phyloP scores from a whole-genome alignment of 2,888 invertebrate genomes.

The Orthonychiurus folsomi region DNA sequence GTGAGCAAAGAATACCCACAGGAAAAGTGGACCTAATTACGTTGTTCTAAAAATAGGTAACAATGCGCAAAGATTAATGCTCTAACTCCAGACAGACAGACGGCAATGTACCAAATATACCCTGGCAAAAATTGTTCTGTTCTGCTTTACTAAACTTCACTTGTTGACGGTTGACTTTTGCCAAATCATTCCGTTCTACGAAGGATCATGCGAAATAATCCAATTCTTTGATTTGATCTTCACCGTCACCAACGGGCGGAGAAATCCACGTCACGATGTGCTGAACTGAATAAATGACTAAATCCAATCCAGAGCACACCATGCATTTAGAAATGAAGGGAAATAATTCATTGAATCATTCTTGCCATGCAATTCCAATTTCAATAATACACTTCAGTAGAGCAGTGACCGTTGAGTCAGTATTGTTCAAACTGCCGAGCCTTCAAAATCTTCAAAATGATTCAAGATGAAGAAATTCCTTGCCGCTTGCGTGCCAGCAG shows the following conservation, averaged over 20 bases:
- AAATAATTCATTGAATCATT: constrained; percentile 1
- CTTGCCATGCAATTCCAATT: background rate
- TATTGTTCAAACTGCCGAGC: too few relatives aligned
- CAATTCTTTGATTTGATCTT: background rate
- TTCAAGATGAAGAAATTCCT: too few relatives aligned
- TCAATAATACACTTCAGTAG: too few relatives aligned
- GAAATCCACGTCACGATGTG: background rate
- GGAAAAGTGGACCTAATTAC: too few relatives aligned
- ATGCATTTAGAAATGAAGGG: background rate
- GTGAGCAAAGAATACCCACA: too few relatives aligned
- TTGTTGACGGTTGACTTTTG: background rate
- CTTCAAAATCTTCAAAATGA: too few relatives aligned
- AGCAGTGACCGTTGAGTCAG: too few relatives aligned
- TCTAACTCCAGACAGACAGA: too few relatives aligned
- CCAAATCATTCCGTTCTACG: background rate
- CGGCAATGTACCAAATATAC: too few relatives aligned
- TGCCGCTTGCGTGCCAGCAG: too few relatives aligned
- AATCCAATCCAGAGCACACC: background rate
- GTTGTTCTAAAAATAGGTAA: background rate
- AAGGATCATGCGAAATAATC: background rate
- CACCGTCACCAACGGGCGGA: too few relatives aligned
- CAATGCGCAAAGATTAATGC: background rate
- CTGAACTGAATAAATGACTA: background rate
- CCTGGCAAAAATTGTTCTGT: background rate
- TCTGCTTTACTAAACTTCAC: background rate